Conservation (phyloP, 2,797 vertebrate genomes). For the Lycodopsis pacificus region DNA sequence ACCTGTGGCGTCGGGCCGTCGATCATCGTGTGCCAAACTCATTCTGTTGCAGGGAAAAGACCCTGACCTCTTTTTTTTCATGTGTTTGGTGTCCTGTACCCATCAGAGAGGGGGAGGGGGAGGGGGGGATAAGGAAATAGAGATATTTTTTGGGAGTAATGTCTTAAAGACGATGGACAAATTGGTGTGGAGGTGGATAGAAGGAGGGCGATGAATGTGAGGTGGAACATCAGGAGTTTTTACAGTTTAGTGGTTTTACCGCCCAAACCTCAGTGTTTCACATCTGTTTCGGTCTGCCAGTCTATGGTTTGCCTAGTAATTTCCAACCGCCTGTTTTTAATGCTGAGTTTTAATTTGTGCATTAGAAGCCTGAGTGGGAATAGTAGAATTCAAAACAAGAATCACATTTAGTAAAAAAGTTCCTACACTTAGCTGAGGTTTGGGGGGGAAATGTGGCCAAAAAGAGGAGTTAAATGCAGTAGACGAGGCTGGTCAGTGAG, state of each 20-base stretch:
- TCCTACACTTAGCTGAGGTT: background rate
- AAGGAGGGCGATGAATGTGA: background rate
- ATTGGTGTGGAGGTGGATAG: background rate
- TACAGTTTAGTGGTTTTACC: background rate
- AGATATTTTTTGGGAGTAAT: slow-evolving; percentile 8
- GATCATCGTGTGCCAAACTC: slow-evolving; percentile 79
- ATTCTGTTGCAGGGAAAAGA: slow-evolving; percentile 72
- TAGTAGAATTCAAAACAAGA: background rate
- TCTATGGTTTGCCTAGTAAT: slow-evolving; percentile 3
- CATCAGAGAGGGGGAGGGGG: slow-evolving; percentile 77
- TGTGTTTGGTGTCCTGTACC: slow-evolving; percentile 82
- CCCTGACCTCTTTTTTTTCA: slow-evolving; percentile 67
- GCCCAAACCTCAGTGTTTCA: background rate
- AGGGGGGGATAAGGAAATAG: background rate
- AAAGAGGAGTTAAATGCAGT: slow-evolving; percentile 42
- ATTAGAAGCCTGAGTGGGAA: background rate
- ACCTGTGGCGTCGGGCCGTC: slow-evolving; percentile 5
- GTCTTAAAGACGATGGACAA: background rate
- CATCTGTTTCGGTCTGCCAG: slow-evolving; percentile 4
- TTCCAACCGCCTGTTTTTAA: slow-evolving; percentile 13
- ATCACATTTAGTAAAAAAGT: fast-evolving
- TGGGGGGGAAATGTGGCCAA: slow-evolving; percentile 1
- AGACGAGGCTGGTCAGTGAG: slow-evolving; percentile 48
- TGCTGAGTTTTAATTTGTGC: slow-evolving; percentile 5
- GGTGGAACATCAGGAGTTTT: background rate